A percentile compares a stretch with the other conserved stretches of the same genome.
phyloP scores from a whole-genome alignment of 2,888 invertebrate species.

The Ormyrus rosae region DNA sequence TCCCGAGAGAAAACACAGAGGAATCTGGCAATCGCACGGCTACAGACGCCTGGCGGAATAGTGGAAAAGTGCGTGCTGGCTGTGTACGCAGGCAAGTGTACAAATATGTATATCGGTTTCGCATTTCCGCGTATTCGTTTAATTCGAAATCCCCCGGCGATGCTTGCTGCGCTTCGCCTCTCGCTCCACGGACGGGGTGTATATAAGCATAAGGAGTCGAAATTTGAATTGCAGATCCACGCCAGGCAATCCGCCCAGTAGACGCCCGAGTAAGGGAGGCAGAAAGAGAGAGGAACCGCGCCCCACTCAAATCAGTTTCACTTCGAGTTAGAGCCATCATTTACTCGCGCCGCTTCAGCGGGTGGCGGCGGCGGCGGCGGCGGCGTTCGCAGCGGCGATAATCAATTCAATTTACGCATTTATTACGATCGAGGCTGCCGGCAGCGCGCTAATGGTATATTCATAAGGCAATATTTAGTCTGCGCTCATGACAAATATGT shows the following conservation, averaged over 20 bases:
- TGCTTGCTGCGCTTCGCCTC: conserved; percentile 17
- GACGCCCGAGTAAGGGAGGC: conserved; percentile 34
- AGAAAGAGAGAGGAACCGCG: conserved; percentile 15
- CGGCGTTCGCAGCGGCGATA: conserved; percentile 58
- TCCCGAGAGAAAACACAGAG: conserved; percentile 17
- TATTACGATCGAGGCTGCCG: conserved; percentile 59
- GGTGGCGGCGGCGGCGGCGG: conserved; percentile 8
- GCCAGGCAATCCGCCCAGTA: conserved; percentile 56
- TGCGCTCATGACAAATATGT: conserved; percentile 63
- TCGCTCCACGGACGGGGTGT: conserved; percentile 49
- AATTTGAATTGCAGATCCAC: conserved; percentile 71
- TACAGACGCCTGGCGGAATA: too few species aligned
- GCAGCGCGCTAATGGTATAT: conserved; percentile 63
- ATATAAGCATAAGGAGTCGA: conserved; percentile 67
- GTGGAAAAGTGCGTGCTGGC: too few species aligned
- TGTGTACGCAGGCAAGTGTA: background rate
- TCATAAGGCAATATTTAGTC: conserved; percentile 67
- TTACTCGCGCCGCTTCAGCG: conserved; percentile 57
- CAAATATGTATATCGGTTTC: conserved; percentile 61
- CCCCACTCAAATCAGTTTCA: conserved; percentile 66
- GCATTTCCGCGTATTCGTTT: conserved; percentile 65
- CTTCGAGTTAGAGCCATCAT: conserved; percentile 66
- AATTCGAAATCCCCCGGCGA: conserved; percentile 61
- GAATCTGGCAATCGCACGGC: conserved; percentile 16
- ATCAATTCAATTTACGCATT: conserved; percentile 70